Evolutionary conservation across 2,797 vertebrate species (phyloP), one percentile per base, ranked within the genome.

Genomic region (Kryptopterus vitreolus): DNA sequence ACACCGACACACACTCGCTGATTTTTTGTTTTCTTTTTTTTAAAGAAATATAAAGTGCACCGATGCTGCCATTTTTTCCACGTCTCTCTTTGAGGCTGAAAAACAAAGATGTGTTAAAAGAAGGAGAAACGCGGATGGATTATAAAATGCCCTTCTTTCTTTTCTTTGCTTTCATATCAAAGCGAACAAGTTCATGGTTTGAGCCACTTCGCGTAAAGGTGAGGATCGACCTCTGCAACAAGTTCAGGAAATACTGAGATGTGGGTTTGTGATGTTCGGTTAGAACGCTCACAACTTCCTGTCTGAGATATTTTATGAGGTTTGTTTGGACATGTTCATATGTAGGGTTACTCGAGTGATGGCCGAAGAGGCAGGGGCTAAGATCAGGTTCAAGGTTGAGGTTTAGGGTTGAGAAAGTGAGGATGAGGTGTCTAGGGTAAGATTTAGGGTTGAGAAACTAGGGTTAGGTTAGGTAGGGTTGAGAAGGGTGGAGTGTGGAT

Each of bases 21-120:
- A 20, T 33, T 10, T 38, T 65, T 12, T n/a, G 20, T 12, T 35
- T 35, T 38, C 38, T 38, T 35, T 46, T 7, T 50, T 26, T 78
- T 55, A 43, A 68, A 24, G 22, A 66, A 75, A 59, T 43, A 68
- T 73, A 80, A 74, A 80, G 46, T 73, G 70, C 70, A 55, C 48
- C 48, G 31, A 35, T 1, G 5, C 29, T 62, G 33, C 0, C 24
- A n/a, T 52, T 72, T 68, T 61, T 58, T 52, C 24, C 1, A 29
- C 46, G 24, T 69, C 66, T 43, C 13, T 69, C n/a, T 69, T 48
- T 26, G 24, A 29, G 66, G 38, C 38, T 10, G 16, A 29, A 29
- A 46, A 15, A 68, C 65, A 24, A 46, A 48, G 66, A 69, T 43
- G 24, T 69, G 43, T 69, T 69, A 26, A 50, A 69, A 69, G 24